These are phyloP conservation scores for Pseudopleuronectes americanus DNA, from an alignment of 2,797 vertebrate genomes.

Conservation along the genomic window DNA sequence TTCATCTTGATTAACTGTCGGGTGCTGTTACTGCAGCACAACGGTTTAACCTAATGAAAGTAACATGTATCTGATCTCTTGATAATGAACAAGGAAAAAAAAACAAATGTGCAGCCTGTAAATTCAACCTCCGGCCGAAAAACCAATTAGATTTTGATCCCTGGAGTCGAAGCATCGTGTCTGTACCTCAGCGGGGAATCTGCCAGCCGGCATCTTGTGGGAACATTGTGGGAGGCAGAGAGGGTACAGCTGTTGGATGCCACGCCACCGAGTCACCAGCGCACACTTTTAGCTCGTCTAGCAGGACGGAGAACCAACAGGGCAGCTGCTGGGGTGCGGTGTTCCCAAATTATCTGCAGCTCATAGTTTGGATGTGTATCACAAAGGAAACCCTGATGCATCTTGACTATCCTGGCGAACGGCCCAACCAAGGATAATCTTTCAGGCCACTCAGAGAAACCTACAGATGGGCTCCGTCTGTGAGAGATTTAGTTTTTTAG, in stretches of 20 bases:
- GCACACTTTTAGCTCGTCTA: constrained; percentile 73
- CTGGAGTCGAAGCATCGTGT: constrained; percentile 55
- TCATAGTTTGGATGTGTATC: constrained; percentile 79
- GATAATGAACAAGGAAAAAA: constrained; percentile 38
- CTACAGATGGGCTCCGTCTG: neutral
- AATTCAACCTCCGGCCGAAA: constrained; percentile 36
- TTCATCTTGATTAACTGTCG: constrained; percentile 59
- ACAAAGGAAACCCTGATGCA: constrained; percentile 64
- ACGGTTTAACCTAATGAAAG: constrained; percentile 54
- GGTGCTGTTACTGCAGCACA: constrained; percentile 48
- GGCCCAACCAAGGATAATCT: constrained; percentile 32
- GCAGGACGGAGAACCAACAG: constrained; percentile 61
- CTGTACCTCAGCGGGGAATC: constrained; percentile 30
- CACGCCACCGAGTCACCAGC: constrained; percentile 76
- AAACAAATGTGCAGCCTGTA: constrained; percentile 32
- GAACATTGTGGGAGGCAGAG: constrained; percentile 44
- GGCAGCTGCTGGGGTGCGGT: constrained; percentile 80
- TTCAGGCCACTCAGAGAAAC: neutral
- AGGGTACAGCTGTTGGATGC: constrained; percentile 82
- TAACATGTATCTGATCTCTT: constrained; percentile 61
- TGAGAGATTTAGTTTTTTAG: constrained; percentile 4
- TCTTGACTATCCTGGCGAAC: constrained; percentile 42
- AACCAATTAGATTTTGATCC: constrained; percentile 67
- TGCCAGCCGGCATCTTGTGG: constrained; percentile 37
- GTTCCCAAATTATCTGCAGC: constrained; percentile 77